Evolutionary conservation across 2,797 vertebrate genomes (phyloP).

Genomic region (Garrulus glandarius): DNA sequence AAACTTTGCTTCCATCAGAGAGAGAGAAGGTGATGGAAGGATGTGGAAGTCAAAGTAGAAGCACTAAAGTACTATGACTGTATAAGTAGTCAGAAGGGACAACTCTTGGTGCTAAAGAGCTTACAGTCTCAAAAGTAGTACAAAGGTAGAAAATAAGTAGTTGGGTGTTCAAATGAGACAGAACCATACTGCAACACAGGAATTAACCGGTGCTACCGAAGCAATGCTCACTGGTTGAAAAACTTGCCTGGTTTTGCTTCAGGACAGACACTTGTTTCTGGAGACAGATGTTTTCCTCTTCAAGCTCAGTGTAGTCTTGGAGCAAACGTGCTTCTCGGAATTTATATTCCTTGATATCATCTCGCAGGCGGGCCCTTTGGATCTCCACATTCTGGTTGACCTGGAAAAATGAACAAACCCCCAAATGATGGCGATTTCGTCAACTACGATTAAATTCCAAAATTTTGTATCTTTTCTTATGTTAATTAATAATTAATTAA

Average conservation of each 20-base stretch:
- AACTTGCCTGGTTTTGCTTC: constrained; percentile 90
- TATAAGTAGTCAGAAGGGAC: not conserved
- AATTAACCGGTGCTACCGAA: not conserved
- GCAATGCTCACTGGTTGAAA: not conserved
- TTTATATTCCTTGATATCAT: constrained; percentile 98
- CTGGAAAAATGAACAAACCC: constrained; percentile 62
- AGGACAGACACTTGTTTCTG: constrained; percentile 96
- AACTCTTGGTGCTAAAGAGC: not conserved
- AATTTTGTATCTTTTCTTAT: not conserved
- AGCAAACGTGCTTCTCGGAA: constrained; percentile 92
- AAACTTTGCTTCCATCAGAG: not conserved
- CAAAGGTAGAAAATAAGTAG: not conserved
- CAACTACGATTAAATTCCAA: not conserved
- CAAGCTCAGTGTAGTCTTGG: constrained; percentile 96
- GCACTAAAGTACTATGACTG: not conserved
- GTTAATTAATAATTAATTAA: too few relatives aligned
- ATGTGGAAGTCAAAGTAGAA: not conserved
- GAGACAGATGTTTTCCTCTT: constrained; percentile 97
- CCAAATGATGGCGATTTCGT: not conserved
- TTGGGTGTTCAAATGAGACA: not conserved
- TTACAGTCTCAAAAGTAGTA: not conserved
- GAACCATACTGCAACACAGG: not conserved
- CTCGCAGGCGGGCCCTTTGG: constrained; percentile 89
- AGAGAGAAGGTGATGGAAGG: not conserved
- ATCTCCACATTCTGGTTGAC: constrained; percentile 90